Conservation (phyloP, 2,113 vertebrate species). For the Bettongia penicillata region DNA sequence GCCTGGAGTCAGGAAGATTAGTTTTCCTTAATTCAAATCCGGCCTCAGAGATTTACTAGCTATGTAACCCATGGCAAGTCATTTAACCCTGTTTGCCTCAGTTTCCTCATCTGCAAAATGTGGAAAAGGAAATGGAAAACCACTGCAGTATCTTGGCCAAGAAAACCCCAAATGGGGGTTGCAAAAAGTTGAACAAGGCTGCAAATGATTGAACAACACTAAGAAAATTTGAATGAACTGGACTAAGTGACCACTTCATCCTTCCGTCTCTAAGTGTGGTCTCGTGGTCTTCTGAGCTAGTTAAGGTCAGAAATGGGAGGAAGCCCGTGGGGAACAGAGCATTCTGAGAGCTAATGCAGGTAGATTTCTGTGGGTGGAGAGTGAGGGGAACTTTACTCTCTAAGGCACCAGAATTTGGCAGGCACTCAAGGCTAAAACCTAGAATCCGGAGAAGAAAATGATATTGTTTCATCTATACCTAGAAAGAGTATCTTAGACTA, state of each 20-base stretch:
- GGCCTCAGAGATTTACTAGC: too few species aligned
- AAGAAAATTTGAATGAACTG: background rate
- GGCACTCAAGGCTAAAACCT: background rate
- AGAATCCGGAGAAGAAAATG: background rate
- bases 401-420: background rate
- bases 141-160: too few species aligned
- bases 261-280: background rate
- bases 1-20: too few species aligned
- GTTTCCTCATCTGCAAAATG: too few species aligned
- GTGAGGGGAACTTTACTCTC: background rate
- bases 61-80: too few species aligned
- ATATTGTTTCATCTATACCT: background rate
- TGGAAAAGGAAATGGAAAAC: too few species aligned
- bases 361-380: background rate
- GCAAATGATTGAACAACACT: too few species aligned
- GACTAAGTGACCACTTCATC: background rate
- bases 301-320: background rate
- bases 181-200: too few species aligned
- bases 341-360: background rate
- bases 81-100: too few species aligned
- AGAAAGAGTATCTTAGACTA: background rate
- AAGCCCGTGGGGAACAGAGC: background rate
- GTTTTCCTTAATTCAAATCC: too few species aligned
- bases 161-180: too few species aligned
- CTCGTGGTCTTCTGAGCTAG: background rate